These are phyloP conservation scores for Temnopleurus reevesii DNA, from an alignment of 53 echinoderm and acorn worm genomes.

Conservation along the genomic window DNA sequence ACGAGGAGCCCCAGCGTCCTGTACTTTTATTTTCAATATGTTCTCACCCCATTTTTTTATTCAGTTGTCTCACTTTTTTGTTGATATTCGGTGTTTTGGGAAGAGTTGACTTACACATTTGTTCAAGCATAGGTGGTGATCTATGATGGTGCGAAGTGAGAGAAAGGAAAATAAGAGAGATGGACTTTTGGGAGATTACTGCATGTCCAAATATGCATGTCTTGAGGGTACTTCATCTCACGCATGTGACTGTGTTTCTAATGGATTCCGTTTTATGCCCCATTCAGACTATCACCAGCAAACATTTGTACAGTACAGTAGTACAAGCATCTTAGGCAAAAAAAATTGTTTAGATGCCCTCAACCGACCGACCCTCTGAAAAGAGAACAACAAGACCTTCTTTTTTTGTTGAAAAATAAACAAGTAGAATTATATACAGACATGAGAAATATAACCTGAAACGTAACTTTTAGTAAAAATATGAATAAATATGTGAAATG, in stretches of 20 bases:
- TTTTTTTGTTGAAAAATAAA: too few species aligned
- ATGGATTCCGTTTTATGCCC: neutral
- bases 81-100: constrained; percentile 27
- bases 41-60: constrained; percentile 6
- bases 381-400: too few species aligned
- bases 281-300: too few species aligned
- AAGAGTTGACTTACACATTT: constrained; percentile 43
- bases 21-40: constrained; percentile 19
- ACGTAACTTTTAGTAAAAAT: too few species aligned
- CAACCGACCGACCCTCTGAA: too few species aligned
- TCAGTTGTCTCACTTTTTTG: constrained; percentile 31
- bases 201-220: neutral
- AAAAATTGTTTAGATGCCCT: neutral
- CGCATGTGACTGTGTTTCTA: constrained; percentile 33
- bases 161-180: neutral
- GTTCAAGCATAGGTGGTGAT: constrained; percentile 24
- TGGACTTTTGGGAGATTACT: neutral
- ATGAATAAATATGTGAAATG: too few species aligned
- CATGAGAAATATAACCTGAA: too few species aligned
- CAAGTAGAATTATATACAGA: too few species aligned
- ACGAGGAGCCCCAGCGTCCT: constrained; percentile 1
- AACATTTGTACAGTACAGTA: too few species aligned
- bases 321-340: too few species aligned
- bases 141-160: constrained; percentile 11
- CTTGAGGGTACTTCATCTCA: constrained; percentile 21